Evolutionary conservation across 2,888 invertebrate genomes (phyloP), one percentile per base, ranked within the genome.

Genomic region (Calliphora vomitoria): DNA sequence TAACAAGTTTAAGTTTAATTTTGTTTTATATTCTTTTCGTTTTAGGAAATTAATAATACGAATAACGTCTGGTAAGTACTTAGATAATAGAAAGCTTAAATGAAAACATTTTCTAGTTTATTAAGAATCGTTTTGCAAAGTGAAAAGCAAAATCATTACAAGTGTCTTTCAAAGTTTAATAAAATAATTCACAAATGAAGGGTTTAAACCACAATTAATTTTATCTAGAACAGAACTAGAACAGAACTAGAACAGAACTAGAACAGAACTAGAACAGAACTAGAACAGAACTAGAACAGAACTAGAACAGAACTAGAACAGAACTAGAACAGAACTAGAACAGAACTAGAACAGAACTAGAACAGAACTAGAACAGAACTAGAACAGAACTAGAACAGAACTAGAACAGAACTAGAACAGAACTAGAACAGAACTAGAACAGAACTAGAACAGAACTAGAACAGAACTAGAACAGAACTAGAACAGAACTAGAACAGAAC

Each of bases 1-100:
- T 50, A 31, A 41, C 55, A 38, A 55, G 60, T 20, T 44, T 18
- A 20, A 64, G 62, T 44, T 83, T 38, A 69, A 69, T 58, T 44
- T 11, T 58, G 25, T 58, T 58, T 58, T 20, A 8, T n/a, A 55
- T 66, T 47, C 38, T 35, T 78, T 3, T 44, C 66, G 15, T 47
- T 64, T 71, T 35, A 64, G 47, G 15, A 58, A 53, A 74, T 47
- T 58, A 66, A 38, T 72, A 64, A 13, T 58, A 25, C 11, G 55
- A 62, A 18, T 10, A 4, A 13, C 8, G 4, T 35, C 35, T 35
- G 69, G 50, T 41, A 35, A 66, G 64, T 20, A 20, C 5, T 44
- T 2, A 31, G 15, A 8, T 35, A 31, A 8, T 5, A 47, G 20
- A 47, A 68, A 68, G 15, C 0, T 50, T 35, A 47, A 25, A 15